Evolutionary conservation across 2,113 vertebrate species (phyloP), one percentile per base, ranked within the genome.

Genomic region (Rutilus rutilus): DNA sequence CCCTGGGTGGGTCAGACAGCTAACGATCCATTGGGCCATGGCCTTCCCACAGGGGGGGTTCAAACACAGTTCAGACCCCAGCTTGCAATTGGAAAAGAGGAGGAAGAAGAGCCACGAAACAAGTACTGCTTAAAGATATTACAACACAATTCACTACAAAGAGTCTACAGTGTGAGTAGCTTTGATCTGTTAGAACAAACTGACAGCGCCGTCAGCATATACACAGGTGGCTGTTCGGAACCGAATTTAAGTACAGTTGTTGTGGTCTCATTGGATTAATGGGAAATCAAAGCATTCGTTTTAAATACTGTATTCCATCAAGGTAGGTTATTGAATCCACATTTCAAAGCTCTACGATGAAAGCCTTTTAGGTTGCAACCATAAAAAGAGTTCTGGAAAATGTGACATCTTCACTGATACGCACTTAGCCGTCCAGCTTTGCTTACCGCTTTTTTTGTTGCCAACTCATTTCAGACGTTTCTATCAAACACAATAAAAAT

Each of bases 41-140:
- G 85, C 84, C 84, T 92, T 92, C 92, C 92, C 25, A 57, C 91
- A 92, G 93, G 91, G 7, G 85, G 85, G 80, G 93, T 95, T 94
- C 94, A 95, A 86, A 92, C 85, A 85, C 89, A 94, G 93, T 94
- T 94, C 93, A 95, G 90, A 89, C 88, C 89, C 77, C 74, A 87
- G 85, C 88, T 89, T 75, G 87, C 87, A 62, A 65, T 50, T 67
- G 88, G 79, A 71, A 45, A 52, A 57, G 76, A 36, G 30, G 45
- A 21, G 25, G 39, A 69, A 36, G 52, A 71, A 71, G 64, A 57
- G 1, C 6, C 47, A 54, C 9, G 9, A 47, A 62, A 45, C 25
- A 82, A 65, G 50, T 69, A 25, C 27, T 82, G 78, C 59, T 79
- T 79, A 79, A 62, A 64, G 67, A 65, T 50, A 50, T 62, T 47